Percentiles rank a stretch among this genome's conserved stretches.
Conservation (phyloP, 2,797 vertebrate genomes). For the Malacoraja senta region DNA sequence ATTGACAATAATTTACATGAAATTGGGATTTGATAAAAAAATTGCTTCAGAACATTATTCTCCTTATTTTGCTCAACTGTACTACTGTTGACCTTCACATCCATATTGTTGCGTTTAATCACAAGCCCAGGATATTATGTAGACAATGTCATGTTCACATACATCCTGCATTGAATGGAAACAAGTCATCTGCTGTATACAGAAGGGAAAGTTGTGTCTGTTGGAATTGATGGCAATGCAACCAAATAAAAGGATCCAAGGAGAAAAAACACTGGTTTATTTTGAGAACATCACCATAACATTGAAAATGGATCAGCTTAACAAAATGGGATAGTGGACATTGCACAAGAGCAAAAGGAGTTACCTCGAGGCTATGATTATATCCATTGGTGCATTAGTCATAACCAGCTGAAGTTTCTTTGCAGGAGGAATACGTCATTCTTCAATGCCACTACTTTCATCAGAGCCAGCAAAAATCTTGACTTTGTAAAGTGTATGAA, state of each 20-base stretch:
- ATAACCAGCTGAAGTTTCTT: conserved; percentile 37
- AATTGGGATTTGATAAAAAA: not conserved
- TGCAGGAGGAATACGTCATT: conserved; percentile 37
- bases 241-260: not conserved
- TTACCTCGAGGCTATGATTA: conserved; percentile 38
- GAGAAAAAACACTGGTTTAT: conserved; percentile 20
- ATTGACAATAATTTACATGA: not conserved
- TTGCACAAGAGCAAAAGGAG: conserved; percentile 33
- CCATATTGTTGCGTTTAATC: not conserved
- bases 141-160: not conserved
- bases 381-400: conserved; percentile 36
- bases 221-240: not conserved
- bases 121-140: not conserved
- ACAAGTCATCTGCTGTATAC: not conserved
- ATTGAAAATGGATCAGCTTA: conserved; percentile 18
- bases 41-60: not conserved
- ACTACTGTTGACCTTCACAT: not conserved
- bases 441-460: conserved; percentile 37
- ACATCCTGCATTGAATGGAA: conserved; percentile 11
- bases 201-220: not conserved
- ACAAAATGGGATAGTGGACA: conserved; percentile 32
- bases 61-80: not conserved
- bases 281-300: conserved; percentile 3
- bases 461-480: conserved; percentile 36
- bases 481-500: conserved; percentile 35